Base-by-base conservation (phyloP, 2,888 invertebrate species). In the Dilophus febrilis region DNA sequence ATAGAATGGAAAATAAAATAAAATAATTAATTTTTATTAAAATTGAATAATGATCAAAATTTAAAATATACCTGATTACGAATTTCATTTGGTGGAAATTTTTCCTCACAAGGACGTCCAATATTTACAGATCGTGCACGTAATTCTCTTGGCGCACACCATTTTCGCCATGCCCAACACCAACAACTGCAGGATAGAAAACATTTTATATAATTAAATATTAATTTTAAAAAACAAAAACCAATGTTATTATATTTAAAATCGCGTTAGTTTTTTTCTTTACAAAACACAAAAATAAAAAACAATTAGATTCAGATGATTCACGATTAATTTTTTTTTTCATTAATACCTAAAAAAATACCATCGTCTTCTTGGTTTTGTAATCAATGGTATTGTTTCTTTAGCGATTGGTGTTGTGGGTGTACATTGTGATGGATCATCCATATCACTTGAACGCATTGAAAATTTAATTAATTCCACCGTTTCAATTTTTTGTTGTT, bases 11-110 rank as follows among this genome's bases (percentile, higher is more conserved):
- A 41, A 43, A 43, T 44, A 14, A 40, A 35, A 14, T 14, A 18
- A 13, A 12, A n/a, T 3, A 43, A 40, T 18, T 34, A 17, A 18
- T n/a, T 26, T 42, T 22, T 17, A 13, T 54, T 61, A 38, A 29
- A 11, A 32, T 11, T 11, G 13, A 17, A 14, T 8, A 4, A 31
- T n/a, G n/a, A n/a, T n/a, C n/a, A n/a, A 33, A 2, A 33, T 11
- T 3, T 19, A 35, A 22, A 6, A 16, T 13, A 61, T 48, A 68
- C 68, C 66, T 88, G 88, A 70, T 99, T 98, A 53, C 92, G 76
- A 48, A 99, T 92, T 53, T 90, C 85, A 66, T 98, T 98, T 43
- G 87, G 78, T 42, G 94, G 90, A 65, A 80, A 94, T 53, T 83
- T 87, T 53, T 86, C 86, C 39, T 74, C 71, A 47, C 75, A 79